Evolutionary conservation across 1,140 invertebrate species (phyloP).

Genomic region (Cotesia typhae): DNA sequence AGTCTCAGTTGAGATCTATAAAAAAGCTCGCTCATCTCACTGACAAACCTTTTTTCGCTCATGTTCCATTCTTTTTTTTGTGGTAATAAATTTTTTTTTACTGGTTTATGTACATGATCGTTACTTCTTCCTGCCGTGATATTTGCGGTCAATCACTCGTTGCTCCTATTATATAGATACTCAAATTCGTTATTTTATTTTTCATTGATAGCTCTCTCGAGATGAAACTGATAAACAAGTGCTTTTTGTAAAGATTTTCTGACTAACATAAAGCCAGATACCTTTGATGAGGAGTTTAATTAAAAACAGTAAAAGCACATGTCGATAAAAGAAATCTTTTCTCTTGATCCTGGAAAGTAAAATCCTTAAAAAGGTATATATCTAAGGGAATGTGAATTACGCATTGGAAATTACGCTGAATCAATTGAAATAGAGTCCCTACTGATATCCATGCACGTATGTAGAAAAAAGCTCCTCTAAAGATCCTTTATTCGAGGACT

Average conservation of each 20-base stretch:
- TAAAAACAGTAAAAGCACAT: neutral
- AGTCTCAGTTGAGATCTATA: constrained; percentile 32
- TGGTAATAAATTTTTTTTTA: neutral
- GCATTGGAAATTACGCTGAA: constrained; percentile 60
- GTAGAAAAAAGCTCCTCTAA: too few species aligned
- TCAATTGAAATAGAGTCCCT: constrained; percentile 49
- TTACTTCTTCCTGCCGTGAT: neutral
- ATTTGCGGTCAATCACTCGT: neutral
- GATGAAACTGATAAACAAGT: constrained; percentile 34
- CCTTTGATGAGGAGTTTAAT: neutral
- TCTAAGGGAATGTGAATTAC: constrained; percentile 55
- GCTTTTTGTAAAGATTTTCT: too few species aligned
- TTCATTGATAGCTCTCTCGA: neutral
- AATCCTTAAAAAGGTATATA: constrained; percentile 22
- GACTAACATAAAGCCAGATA: neutral
- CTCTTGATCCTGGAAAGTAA: neutral
- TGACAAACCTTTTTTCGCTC: constrained; percentile 27
- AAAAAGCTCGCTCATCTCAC: constrained; percentile 30
- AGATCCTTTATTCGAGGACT: too few species aligned
- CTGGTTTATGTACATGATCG: neutral
- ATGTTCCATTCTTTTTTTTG: constrained; percentile 14
- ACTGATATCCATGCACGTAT: neutral
- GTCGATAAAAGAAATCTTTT: constrained; percentile 1
- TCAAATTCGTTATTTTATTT: constrained; percentile 3
- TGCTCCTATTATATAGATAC: neutral